A percentile compares a stretch with the other conserved stretches of the same genome.
These are phyloP conservation scores for Dyspetes luteomarginatus DNA, from an alignment of 2,888 invertebrate genomes.

Conservation along the genomic window DNA sequence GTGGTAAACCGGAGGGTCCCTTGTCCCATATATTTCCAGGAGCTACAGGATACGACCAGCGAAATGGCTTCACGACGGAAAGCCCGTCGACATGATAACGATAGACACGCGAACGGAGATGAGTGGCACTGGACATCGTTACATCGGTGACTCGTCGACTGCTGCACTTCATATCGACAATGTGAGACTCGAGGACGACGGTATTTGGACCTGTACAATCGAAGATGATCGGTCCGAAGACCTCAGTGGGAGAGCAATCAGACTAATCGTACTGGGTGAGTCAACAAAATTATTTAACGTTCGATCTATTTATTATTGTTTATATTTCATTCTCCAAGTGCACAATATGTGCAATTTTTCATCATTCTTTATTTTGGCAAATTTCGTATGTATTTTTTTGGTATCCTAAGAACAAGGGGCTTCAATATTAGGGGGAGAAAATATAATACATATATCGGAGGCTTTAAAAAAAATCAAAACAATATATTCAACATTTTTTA, in stretches of 20 bases:
- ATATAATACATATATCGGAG: too few relatives aligned
- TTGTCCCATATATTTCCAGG: slow-evolving; percentile 71
- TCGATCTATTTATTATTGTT: slow-evolving; percentile 38
- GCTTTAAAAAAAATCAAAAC: too few relatives aligned
- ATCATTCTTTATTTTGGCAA: too few relatives aligned
- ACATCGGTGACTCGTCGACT: slow-evolving; percentile 81
- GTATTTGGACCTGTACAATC: slow-evolving; percentile 89
- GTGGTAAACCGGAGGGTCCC: slow-evolving; percentile 46
- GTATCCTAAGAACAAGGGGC: too few relatives aligned
- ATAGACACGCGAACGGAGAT: slow-evolving; percentile 82
- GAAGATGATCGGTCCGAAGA: slow-evolving; percentile 87
- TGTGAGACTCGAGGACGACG: slow-evolving; percentile 87
- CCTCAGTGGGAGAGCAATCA: slow-evolving; percentile 87
- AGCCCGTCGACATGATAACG: slow-evolving; percentile 81
- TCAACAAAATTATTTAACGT: slow-evolving; percentile 64
- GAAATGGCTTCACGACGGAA: slow-evolving; percentile 80
- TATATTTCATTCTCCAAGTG: slow-evolving; percentile 4
- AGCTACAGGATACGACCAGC: slow-evolving; percentile 81
- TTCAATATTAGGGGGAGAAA: too few relatives aligned
- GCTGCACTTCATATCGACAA: slow-evolving; percentile 85
- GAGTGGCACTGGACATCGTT: slow-evolving; percentile 82
- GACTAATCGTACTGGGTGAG: slow-evolving; percentile 88
- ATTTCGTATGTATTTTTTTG: too few relatives aligned
- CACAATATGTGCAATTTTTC: not conserved
- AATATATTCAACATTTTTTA: too few relatives aligned